These are phyloP conservation scores for Trididemnum nubilum DNA, from an alignment of 23 tunicate species.

Conservation along the genomic window DNA sequence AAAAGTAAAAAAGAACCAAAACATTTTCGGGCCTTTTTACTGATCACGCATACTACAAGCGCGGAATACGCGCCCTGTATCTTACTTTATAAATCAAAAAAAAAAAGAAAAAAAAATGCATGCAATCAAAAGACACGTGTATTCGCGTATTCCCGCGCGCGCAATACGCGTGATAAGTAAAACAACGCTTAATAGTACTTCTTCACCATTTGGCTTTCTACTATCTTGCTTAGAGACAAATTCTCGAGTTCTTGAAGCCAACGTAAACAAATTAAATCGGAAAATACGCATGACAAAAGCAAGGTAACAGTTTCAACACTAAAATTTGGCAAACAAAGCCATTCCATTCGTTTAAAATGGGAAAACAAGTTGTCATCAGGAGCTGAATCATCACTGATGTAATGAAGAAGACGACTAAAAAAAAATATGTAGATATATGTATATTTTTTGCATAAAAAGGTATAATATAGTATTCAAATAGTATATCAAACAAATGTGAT, in stretches of 20 bases:
- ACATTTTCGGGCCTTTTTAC: too few species aligned
- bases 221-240: not conserved
- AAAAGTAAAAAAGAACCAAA: too few species aligned
- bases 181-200: not conserved
- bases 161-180: too few species aligned
- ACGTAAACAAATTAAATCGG: not conserved
- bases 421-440: not conserved
- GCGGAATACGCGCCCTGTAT: too few species aligned
- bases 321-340: slow-evolving; percentile 43
- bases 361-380: not conserved
- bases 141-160: too few species aligned
- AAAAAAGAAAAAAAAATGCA: too few species aligned
- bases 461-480: too few species aligned
- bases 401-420: slow-evolving; percentile 40
- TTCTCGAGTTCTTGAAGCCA: not conserved
- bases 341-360: slow-evolving; percentile 35
- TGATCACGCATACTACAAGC: too few species aligned
- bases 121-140: too few species aligned
- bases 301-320: slow-evolving; percentile 41
- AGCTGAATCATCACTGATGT: slow-evolving; percentile 39
- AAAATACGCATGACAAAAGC: slow-evolving; percentile 22
- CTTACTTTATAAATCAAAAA: too few species aligned
- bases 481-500: too few species aligned
- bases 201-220: not conserved
- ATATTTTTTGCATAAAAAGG: too few species aligned